phyloP scores from a whole-genome alignment of 92 coral and sea anemone genomes.

The Chrysogorgia sp. region DNA sequence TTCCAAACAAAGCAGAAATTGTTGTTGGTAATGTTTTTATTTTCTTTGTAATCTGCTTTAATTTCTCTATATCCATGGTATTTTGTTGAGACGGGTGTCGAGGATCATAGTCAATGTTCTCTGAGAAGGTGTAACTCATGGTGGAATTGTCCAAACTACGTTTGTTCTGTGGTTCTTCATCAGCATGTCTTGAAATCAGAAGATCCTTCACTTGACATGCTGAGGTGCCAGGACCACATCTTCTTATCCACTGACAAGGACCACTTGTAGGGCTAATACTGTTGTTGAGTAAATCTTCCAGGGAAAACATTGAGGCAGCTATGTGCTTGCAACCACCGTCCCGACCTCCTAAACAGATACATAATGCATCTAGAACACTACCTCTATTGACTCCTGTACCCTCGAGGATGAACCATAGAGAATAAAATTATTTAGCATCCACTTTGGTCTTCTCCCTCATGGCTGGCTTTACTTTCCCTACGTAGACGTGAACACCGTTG shows the following conservation, averaged over 20 bases:
- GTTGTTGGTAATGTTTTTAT: background rate
- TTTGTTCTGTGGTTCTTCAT: background rate
- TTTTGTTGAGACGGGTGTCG: background rate
- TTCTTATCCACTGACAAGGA: constrained; percentile 4
- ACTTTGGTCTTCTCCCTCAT: constrained; percentile 54
- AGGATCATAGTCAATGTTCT: background rate
- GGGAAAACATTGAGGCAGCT: constrained; percentile 22
- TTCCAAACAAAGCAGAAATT: background rate
- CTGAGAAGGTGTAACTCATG: background rate
- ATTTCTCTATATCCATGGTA: no score
- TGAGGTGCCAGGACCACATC: background rate
- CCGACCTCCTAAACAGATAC: constrained; percentile 38
- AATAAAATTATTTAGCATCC: constrained; percentile 51
- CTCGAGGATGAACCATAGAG: constrained; percentile 62
- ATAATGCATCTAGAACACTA: constrained; percentile 49
- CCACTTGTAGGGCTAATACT: constrained; percentile 19
- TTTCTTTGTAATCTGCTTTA: background rate
- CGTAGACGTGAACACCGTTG: constrained; percentile 65
- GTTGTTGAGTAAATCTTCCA: constrained; percentile 25
- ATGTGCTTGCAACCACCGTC: constrained; percentile 30
- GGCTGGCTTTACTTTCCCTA: constrained; percentile 57
- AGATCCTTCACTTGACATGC: constrained; percentile 6
- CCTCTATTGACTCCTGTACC: constrained; percentile 57
- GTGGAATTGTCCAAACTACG: no score
- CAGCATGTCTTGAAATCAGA: background rate